These are phyloP conservation scores for Lagenorhynchus albirostris DNA, from an alignment of 2,113 vertebrate species.

Conservation along the genomic window DNA sequence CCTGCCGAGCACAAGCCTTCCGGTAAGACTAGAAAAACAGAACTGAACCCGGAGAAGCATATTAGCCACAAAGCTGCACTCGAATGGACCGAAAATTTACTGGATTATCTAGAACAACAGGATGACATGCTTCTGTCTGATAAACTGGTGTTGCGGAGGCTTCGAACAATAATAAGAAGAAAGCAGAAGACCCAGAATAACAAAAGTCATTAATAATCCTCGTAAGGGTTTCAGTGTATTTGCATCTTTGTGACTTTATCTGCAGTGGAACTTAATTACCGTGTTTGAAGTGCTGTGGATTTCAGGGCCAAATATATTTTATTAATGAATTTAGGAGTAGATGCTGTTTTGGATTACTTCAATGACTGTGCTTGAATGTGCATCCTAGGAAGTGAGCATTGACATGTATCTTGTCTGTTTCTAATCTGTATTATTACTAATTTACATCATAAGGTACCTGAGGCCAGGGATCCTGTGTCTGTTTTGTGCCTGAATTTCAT, in stretches of 20 bases:
- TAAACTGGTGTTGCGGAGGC: slow-evolving; percentile 73
- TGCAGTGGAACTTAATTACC: not conserved
- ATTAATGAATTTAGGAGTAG: slow-evolving; percentile 53
- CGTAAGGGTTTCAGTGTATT: not conserved
- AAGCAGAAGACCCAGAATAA: slow-evolving; percentile 71
- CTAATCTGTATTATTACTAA: slow-evolving; percentile 53
- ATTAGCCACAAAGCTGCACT: slow-evolving; percentile 75
- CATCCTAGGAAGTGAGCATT: slow-evolving; percentile 6
- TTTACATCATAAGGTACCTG: slow-evolving; percentile 35
- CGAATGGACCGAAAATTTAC: slow-evolving; percentile 75
- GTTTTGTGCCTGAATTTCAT: slow-evolving; percentile 55
- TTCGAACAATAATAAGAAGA: slow-evolving; percentile 73
- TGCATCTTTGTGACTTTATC: slow-evolving; percentile 36
- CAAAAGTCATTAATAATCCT: slow-evolving; percentile 52
- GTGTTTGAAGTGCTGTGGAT: slow-evolving; percentile 55
- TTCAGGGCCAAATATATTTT: slow-evolving; percentile 61
- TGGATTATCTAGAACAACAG: slow-evolving; percentile 75
- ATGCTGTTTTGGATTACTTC: slow-evolving; percentile 13
- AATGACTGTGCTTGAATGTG: slow-evolving; percentile 23
- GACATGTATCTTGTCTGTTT: slow-evolving; percentile 13
- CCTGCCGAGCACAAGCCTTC: slow-evolving; percentile 23
- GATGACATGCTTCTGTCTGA: slow-evolving; percentile 77
- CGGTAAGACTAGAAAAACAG: slow-evolving; percentile 53
- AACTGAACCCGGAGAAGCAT: slow-evolving; percentile 60
- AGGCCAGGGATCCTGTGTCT: slow-evolving; percentile 25